Evolutionary conservation across 2,797 vertebrate species (phyloP).

Genomic region (Microchirus variegatus): DNA sequence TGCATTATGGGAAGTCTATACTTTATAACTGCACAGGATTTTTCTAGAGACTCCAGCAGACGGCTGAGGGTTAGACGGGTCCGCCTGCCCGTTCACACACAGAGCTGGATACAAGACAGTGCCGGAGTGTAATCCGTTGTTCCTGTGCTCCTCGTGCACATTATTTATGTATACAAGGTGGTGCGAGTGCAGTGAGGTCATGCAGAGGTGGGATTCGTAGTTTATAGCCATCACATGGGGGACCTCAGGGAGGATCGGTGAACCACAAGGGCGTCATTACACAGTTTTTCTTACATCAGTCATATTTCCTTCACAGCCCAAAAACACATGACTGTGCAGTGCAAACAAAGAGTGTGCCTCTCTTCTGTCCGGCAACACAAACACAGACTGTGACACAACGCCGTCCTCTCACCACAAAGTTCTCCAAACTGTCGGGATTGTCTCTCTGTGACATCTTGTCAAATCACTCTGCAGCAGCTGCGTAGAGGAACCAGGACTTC

Average conservation of each 20-base stretch:
- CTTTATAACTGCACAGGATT: constrained; percentile 51
- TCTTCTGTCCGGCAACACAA: constrained; percentile 18
- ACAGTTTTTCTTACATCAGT: constrained; percentile 62
- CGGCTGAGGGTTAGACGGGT: background rate
- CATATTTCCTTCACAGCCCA: constrained; percentile 69
- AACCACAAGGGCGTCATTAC: constrained; percentile 62
- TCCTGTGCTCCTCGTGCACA: constrained; percentile 24
- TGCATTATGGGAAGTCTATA: constrained; percentile 69
- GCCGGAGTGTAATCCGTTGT: constrained; percentile 33
- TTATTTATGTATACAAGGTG: constrained; percentile 53
- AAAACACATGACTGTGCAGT: constrained; percentile 59
- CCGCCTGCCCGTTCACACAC: constrained; percentile 23
- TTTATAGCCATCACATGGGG: constrained; percentile 62
- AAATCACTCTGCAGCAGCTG: constrained; percentile 34
- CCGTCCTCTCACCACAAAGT: constrained; percentile 9
- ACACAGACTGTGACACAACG: constrained; percentile 20
- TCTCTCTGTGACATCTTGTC: constrained; percentile 23
- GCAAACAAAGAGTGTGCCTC: constrained; percentile 47
- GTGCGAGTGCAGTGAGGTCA: constrained; percentile 54
- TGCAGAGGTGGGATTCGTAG: constrained; percentile 51
- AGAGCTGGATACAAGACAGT: constrained; percentile 26
- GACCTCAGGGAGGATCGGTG: constrained; percentile 37
- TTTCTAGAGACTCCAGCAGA: constrained; percentile 48
- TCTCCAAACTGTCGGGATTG: constrained; percentile 16
- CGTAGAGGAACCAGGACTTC: constrained; percentile 21